Evolutionary conservation across 2,888 invertebrate species (phyloP).

Genomic region (Ditula angustiorana): DNA sequence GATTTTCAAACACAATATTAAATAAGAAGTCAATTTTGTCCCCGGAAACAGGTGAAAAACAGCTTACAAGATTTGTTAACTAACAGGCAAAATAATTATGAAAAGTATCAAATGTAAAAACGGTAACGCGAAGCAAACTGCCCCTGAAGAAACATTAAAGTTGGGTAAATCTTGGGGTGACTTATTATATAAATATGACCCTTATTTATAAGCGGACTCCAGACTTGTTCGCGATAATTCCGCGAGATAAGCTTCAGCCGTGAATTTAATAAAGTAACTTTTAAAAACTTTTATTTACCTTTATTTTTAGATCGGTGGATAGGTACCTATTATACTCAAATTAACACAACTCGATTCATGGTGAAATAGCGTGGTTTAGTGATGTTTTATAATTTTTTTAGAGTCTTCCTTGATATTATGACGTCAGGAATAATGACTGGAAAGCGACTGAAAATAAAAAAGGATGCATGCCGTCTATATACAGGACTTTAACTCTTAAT

Average conservation of each 20-base stretch:
- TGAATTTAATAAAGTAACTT: constrained; percentile 55
- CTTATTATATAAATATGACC: constrained; percentile 62
- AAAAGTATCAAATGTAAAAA: constrained; percentile 19
- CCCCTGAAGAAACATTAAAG: constrained; percentile 54
- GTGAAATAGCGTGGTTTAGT: neutral
- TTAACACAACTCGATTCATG: neutral
- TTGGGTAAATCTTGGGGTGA: constrained; percentile 57
- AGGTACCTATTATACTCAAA: constrained; percentile 16
- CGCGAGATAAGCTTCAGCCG: constrained; percentile 52
- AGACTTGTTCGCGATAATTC: constrained; percentile 57
- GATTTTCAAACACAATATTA: no score
- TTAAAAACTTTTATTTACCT: constrained; percentile 45
- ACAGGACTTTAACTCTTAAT: no score
- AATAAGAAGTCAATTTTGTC: no score
- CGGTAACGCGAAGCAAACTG: constrained; percentile 32
- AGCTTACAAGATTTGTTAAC: no score
- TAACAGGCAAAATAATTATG: neutral
- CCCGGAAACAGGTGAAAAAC: no score
- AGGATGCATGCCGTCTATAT: no score
- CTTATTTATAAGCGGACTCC: constrained; percentile 64
- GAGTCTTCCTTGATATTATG: no score
- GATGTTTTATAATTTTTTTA: no score
- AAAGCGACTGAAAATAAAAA: no score
- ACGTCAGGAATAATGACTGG: no score
- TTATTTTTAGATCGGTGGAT: constrained; percentile 2